Conservation (phyloP, 2,888 invertebrate genomes). For the Carabus problematicus region DNA sequence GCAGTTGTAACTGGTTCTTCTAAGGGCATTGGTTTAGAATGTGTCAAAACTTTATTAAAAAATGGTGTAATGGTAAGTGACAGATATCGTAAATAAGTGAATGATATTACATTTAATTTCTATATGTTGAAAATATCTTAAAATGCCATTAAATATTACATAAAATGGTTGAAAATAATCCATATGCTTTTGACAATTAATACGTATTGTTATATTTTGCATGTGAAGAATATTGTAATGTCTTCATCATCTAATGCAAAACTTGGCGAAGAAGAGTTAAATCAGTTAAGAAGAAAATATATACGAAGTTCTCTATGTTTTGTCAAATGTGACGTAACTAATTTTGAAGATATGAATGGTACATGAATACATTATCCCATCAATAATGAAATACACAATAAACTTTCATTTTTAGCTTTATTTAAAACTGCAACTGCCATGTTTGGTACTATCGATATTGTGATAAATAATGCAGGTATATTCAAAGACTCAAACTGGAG, state of each 20-base stretch:
- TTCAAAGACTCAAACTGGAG: constrained; percentile 81
- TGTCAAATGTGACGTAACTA: not conserved
- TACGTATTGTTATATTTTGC: not conserved
- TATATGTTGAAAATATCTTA: not conserved
- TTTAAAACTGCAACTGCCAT: not conserved
- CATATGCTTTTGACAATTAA: not conserved
- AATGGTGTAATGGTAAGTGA: constrained; percentile 17
- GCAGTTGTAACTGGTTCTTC: constrained; percentile 19
- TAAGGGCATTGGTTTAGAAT: constrained; percentile 16
- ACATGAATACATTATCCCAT: not conserved
- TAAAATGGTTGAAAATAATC: not conserved
- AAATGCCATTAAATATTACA: constrained; percentile 8
- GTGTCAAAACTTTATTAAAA: constrained; percentile 16
- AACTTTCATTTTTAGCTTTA: constrained; percentile 1
- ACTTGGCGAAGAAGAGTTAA: constrained; percentile 14
- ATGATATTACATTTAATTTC: not conserved
- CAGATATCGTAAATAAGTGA: not conserved
- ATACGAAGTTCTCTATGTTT: constrained; percentile 4
- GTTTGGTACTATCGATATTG: constrained; percentile 57
- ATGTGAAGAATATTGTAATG: constrained; percentile 21
- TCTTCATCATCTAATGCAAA: not conserved
- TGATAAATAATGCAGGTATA: constrained; percentile 79
- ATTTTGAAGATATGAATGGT: not conserved
- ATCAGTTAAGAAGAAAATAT: constrained; percentile 8
- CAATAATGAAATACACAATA: not conserved